Conservation (phyloP, 1,140 invertebrate genomes). For the Nymphalis io region DNA sequence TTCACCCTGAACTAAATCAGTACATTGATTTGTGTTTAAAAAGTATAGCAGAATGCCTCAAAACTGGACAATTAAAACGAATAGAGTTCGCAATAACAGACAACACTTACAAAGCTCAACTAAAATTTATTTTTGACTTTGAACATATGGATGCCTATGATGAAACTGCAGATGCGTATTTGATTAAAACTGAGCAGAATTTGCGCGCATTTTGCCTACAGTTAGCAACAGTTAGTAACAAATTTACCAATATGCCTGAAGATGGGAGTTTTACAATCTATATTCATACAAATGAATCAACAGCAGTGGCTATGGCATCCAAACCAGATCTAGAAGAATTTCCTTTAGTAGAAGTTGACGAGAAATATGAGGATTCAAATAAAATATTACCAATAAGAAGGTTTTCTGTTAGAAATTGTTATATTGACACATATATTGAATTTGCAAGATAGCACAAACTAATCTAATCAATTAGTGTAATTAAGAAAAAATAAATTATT, state of each 20-base stretch:
- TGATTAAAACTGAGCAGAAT: constrained; percentile 82
- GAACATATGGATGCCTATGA: constrained; percentile 51
- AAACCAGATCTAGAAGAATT: constrained; percentile 81
- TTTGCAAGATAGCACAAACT: neutral
- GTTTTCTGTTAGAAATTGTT: constrained; percentile 59
- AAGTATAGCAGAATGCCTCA: constrained; percentile 71
- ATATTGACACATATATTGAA: constrained; percentile 63
- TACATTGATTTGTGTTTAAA: constrained; percentile 82
- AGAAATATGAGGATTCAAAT: constrained; percentile 47
- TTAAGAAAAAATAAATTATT: no score
- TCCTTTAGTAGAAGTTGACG: constrained; percentile 78
- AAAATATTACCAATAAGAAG: constrained; percentile 63
- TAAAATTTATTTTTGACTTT: constrained; percentile 82
- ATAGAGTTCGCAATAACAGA: constrained; percentile 76
- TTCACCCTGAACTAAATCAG: constrained; percentile 82
- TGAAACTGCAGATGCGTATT: constrained; percentile 80
- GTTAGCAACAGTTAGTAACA: constrained; percentile 72
- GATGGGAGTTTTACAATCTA: constrained; percentile 81
- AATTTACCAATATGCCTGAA: constrained; percentile 78
- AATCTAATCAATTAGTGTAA: constrained; percentile 9
- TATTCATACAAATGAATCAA: constrained; percentile 81
- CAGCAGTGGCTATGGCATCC: constrained; percentile 71
- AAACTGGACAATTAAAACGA: constrained; percentile 66
- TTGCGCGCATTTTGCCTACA: constrained; percentile 82
- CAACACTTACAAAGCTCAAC: constrained; percentile 55